Evolutionary conservation across 2,888 invertebrate species (phyloP).

Genomic region (Monochamus alternatus): DNA sequence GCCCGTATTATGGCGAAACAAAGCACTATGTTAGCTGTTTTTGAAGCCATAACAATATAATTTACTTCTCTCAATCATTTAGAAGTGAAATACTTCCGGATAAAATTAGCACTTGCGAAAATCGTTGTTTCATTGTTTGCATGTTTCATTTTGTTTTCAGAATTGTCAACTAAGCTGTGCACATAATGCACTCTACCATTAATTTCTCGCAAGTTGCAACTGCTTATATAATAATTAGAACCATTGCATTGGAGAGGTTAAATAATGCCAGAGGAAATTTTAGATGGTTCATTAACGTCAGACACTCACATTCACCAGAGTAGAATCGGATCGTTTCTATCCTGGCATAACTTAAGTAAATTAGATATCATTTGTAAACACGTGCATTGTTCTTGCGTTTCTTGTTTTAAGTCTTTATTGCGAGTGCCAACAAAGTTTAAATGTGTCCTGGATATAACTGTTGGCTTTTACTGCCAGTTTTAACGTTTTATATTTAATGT

Average conservation of each 20-base stretch:
- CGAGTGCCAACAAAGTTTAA: constrained; percentile 33
- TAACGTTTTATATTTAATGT: constrained; percentile 36
- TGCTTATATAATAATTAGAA: constrained; percentile 2
- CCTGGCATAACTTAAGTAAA: constrained; percentile 18
- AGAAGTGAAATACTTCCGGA: no score
- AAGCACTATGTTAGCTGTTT: no score
- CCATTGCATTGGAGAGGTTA: background rate
- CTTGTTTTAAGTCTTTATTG: constrained; percentile 13
- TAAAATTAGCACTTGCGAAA: no score
- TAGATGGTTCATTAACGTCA: constrained; percentile 12
- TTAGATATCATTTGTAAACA: constrained; percentile 28
- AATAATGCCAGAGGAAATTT: constrained; percentile 2
- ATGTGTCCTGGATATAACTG: constrained; percentile 44
- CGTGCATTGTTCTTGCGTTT: constrained; percentile 17
- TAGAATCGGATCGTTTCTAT: constrained; percentile 3
- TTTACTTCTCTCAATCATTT: no score
- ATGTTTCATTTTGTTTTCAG: background rate
- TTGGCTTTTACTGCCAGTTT: constrained; percentile 38
- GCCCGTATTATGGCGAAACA: no score
- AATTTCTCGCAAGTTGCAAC: background rate
- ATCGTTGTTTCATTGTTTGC: no score
- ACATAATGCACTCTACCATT: background rate
- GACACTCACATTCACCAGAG: constrained; percentile 5
- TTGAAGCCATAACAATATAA: no score
- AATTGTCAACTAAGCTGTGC: background rate